phyloP scores from a whole-genome alignment of 2,888 invertebrate species.

The Athrips mouffetella region DNA sequence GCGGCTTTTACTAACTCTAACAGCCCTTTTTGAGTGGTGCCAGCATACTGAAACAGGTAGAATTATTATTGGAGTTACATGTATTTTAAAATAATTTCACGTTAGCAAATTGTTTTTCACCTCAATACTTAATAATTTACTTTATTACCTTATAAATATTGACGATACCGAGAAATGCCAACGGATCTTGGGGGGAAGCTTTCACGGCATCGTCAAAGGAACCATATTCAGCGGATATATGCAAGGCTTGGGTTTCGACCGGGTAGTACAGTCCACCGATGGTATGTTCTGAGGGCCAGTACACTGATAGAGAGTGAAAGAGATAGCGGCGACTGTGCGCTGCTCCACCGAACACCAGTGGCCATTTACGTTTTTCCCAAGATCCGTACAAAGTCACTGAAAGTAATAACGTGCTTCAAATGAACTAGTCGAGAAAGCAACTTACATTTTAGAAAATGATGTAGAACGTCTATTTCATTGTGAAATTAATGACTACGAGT shows the following conservation, averaged over 20 bases:
- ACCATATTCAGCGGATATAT: slow-evolving; percentile 52
- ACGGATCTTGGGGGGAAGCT: slow-evolving; percentile 41
- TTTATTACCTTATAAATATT: slow-evolving; percentile 49
- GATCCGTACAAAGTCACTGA: slow-evolving; percentile 45
- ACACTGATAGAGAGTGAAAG: slow-evolving; percentile 51
- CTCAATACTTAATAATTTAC: too few relatives aligned
- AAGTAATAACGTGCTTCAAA: background rate
- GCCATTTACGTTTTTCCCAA: slow-evolving; percentile 41
- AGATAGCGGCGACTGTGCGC: slow-evolving; percentile 55
- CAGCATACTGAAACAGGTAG: slow-evolving; percentile 43
- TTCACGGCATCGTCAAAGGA: slow-evolving; percentile 39
- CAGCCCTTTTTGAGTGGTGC: slow-evolving; percentile 43
- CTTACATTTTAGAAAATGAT: background rate
- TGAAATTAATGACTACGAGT: too few relatives aligned
- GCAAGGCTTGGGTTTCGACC: slow-evolving; percentile 51
- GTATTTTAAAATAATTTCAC: background rate
- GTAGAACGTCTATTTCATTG: too few relatives aligned
- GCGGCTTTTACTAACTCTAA: slow-evolving; percentile 29
- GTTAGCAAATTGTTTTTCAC: too few relatives aligned
- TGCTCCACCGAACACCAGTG: slow-evolving; percentile 54
- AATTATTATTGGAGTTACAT: background rate
- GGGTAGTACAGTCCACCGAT: slow-evolving; percentile 48
- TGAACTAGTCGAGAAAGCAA: background rate
- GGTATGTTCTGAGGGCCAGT: slow-evolving; percentile 58
- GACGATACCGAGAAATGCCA: slow-evolving; percentile 49